These are phyloP conservation scores for Aplochiton taeniatus DNA, from an alignment of 2,797 vertebrate genomes.

Conservation along the genomic window DNA sequence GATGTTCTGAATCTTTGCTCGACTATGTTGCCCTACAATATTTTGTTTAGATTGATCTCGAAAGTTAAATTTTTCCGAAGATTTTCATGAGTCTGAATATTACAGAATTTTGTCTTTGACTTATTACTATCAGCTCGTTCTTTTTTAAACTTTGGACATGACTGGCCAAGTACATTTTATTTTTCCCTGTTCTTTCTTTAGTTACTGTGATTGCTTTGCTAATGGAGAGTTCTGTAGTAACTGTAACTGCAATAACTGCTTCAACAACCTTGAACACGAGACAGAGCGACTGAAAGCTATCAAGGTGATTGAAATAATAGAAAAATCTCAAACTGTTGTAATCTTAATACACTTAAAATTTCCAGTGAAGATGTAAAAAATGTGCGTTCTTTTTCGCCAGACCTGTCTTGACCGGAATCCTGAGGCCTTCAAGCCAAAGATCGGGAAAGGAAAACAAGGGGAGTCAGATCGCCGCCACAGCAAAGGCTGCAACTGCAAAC, in stretches of 20 bases:
- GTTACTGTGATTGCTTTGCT: slow-evolving; percentile 98
- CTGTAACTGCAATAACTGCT: slow-evolving; percentile 99
- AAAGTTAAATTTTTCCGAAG: too few relatives aligned
- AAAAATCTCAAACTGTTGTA: too few relatives aligned
- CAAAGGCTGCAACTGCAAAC: slow-evolving; percentile 98
- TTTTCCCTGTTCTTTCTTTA: slow-evolving; percentile 52
- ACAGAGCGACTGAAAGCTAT: slow-evolving; percentile 97
- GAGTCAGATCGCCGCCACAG: slow-evolving; percentile 96
- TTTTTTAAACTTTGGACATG: not conserved
- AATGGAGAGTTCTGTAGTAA: slow-evolving; percentile 99
- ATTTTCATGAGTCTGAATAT: too few relatives aligned
- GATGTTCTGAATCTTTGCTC: too few relatives aligned
- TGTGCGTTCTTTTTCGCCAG: slow-evolving; percentile 64
- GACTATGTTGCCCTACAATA: too few relatives aligned
- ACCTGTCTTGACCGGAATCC: slow-evolving; percentile 97
- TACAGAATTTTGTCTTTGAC: too few relatives aligned
- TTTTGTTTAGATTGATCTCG: too few relatives aligned
- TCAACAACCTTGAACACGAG: slow-evolving; percentile 98
- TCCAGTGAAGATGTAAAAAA: not conserved
- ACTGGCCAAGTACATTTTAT: not conserved
- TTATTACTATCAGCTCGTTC: too few relatives aligned
- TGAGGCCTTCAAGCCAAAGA: slow-evolving; percentile 98
- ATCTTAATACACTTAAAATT: too few relatives aligned
- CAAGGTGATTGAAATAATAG: slow-evolving; percentile 79
- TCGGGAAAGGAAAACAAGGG: slow-evolving; percentile 97